Evolutionary conservation across 2,888 invertebrate genomes (phyloP).

Genomic region (Drosophila ezoana): DNA sequence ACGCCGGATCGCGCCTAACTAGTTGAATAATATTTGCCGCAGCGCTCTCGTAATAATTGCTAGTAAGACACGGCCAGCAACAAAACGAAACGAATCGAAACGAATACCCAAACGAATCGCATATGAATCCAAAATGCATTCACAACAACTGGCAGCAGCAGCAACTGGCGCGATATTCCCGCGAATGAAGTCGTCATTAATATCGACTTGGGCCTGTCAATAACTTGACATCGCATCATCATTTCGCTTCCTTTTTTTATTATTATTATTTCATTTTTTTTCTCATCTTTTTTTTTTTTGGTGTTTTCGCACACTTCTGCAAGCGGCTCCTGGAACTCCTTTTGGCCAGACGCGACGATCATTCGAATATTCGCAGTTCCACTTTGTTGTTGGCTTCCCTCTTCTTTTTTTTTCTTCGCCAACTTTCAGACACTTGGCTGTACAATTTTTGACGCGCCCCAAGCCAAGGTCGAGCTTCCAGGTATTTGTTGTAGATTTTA

Average conservation of each 20-base stretch:
- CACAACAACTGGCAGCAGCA: constrained; percentile 6
- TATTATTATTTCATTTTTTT: constrained; percentile 7
- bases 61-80: constrained; percentile 63
- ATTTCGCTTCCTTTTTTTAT: constrained; percentile 39
- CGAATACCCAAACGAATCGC: constrained; percentile 9
- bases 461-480: constrained; percentile 66
- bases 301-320: constrained; percentile 37
- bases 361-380: constrained; percentile 19
- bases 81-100: constrained; percentile 50
- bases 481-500: constrained; percentile 31
- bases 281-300: not conserved
- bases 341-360: constrained; percentile 35
- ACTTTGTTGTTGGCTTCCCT: constrained; percentile 18
- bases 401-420: constrained; percentile 14
- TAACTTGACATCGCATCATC: constrained; percentile 79
- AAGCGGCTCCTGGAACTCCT: constrained; percentile 59
- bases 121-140: constrained; percentile 11
- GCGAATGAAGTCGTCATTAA: constrained; percentile 79
- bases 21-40: constrained; percentile 51
- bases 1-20: constrained; percentile 35
- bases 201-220: constrained; percentile 79
- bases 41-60: constrained; percentile 63
- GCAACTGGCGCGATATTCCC: constrained; percentile 45
- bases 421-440: constrained; percentile 62
- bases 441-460: constrained; percentile 65